Evolutionary conservation across 2,113 vertebrate species (phyloP).

Genomic region (Cryptomyrus ogoouensis): DNA sequence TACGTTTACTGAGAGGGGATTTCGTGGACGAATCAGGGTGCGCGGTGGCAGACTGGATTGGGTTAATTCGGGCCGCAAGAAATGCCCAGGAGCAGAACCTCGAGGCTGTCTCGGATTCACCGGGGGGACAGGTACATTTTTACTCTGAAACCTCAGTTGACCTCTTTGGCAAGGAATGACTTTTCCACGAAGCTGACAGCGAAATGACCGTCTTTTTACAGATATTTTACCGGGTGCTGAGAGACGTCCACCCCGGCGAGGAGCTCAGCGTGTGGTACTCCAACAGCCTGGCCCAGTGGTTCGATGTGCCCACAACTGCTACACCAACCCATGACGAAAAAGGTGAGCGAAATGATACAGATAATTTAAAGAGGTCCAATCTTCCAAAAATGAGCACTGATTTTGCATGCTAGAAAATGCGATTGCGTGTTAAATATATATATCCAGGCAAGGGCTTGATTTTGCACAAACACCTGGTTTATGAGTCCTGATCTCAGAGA

Average conservation of each 20-base stretch:
- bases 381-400: neutral
- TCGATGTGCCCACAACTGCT: slow-evolving; percentile 85
- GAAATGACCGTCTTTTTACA: slow-evolving; percentile 38
- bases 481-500: neutral
- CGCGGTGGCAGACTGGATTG: slow-evolving; percentile 87
- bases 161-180: neutral
- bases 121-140: slow-evolving; percentile 85
- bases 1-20: slow-evolving; percentile 84
- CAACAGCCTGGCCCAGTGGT: slow-evolving; percentile 87
- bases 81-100: slow-evolving; percentile 90
- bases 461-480: neutral
- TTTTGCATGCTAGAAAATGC: neutral
- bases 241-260: slow-evolving; percentile 87
- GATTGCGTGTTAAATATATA: neutral
- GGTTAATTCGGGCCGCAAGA: slow-evolving; percentile 87
- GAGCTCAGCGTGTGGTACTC: slow-evolving; percentile 96
- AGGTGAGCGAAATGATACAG: slow-evolving; percentile 61
- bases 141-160: neutral
- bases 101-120: slow-evolving; percentile 88
- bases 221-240: slow-evolving; percentile 87
- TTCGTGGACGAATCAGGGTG: slow-evolving; percentile 87
- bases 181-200: neutral
- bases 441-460: neutral
- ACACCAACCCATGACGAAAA: slow-evolving; percentile 96
- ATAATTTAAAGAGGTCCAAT: neutral